Base-by-base conservation (phyloP, 2,797 vertebrate species). In the Falco rusticolus region DNA sequence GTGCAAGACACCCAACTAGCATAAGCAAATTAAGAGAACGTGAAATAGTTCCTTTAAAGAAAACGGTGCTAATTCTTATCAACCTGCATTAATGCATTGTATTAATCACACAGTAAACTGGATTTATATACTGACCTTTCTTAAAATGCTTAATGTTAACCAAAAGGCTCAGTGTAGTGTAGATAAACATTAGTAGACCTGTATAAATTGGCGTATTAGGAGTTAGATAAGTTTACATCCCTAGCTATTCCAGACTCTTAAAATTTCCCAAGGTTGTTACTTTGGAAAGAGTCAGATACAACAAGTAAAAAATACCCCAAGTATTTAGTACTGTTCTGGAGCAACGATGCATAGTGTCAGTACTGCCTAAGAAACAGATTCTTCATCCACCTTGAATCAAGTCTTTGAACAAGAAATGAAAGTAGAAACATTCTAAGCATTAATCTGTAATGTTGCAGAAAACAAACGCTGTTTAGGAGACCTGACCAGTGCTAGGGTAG, bases 321-420 rank as follows among this genome's bases (percentile, higher is more conserved):
- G 53, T 45, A 57, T 33, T 93, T 39, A 81, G 14, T 12, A 17
- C 29, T 29, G 43, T 4, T 79, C 33, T 61, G 39, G 21, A 15
- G 13, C 47, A 59, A 45, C 0, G 5, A 21, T 6, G 22, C 25
- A 5, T 1, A 33, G 6, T 10, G 6, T 12, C 54, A 19, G 21
- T 31, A 41, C 26, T 54, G 28, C 16, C 26, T 34, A 76, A 74
- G 50, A 76, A 74, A 60, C 0, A 80, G 29, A 51, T 11, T 56
- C 39, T 84, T 68, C 4, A 41, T 26, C 19, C 25, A 53, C 43
- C n/a, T 50, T 76, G 41, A 24, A 74, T 39, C 19, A 20, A 77
- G 39, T 29, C 21, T 91, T 54, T 20, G 41, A 74, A 60, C 22
- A 79, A 11, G 39, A 80, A 74, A 34, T 7, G 4, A 31, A 91